These are phyloP conservation scores for Meiosimyza platycephala DNA, from an alignment of 2,888 invertebrate genomes.

Conservation along the genomic window DNA sequence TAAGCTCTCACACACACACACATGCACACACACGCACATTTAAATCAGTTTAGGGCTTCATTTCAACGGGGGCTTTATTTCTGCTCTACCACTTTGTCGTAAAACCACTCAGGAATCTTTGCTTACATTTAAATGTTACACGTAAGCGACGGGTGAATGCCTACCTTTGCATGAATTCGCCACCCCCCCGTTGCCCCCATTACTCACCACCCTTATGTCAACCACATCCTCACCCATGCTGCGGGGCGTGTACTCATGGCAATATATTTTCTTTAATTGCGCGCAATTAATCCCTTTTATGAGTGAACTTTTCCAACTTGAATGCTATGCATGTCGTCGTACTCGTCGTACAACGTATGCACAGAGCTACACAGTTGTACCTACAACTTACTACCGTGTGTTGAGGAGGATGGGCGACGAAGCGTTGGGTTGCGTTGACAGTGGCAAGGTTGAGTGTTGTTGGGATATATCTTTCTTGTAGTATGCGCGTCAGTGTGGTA, in stretches of 20 bases:
- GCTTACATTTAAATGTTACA: no score
- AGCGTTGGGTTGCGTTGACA: background rate
- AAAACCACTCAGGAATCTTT: no score
- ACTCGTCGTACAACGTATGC: background rate
- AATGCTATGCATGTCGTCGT: background rate
- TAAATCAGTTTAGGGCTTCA: no score
- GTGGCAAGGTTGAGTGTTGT: no score
- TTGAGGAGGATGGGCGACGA: background rate
- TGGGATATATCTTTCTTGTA: no score
- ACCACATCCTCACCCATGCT: background rate
- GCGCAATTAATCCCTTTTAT: conserved; percentile 64
- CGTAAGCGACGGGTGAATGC: no score
- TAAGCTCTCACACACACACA: no score
- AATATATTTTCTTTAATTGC: conserved; percentile 63
- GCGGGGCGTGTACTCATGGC: conserved; percentile 33
- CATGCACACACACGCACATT: no score
- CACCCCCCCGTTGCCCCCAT: no score
- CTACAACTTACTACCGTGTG: background rate
- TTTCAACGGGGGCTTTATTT: no score
- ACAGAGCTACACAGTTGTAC: background rate
- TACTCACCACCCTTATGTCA: background rate
- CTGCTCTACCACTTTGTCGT: no score
- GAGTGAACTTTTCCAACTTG: conserved; percentile 40
- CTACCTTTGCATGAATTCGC: no score
- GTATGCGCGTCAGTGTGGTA: background rate